These are phyloP conservation scores for Sycophaga agraensis DNA, from an alignment of 1,140 invertebrate genomes.

Conservation along the genomic window DNA sequence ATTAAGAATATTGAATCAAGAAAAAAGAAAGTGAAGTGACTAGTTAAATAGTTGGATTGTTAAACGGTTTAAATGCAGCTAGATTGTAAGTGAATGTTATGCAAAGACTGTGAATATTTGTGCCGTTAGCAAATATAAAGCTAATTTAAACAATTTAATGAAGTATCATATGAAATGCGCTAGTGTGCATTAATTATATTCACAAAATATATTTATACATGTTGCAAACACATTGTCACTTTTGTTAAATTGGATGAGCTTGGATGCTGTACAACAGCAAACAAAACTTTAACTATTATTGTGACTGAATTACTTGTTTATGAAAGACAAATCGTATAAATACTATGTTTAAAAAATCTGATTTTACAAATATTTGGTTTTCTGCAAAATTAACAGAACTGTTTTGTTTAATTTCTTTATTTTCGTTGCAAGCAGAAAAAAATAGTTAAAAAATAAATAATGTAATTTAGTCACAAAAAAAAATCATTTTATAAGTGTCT, in stretches of 20 bases:
- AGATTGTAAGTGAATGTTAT: constrained; percentile 1
- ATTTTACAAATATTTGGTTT: no score
- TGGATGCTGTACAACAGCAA: not conserved
- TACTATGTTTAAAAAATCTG: no score
- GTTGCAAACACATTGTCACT: not conserved
- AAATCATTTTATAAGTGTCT: constrained; percentile 22
- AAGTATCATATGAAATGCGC: not conserved
- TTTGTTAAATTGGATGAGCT: not conserved
- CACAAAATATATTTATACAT: not conserved
- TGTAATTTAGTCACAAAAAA: constrained; percentile 28
- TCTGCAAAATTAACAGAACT: no score
- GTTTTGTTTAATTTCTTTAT: no score
- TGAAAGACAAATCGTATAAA: not conserved
- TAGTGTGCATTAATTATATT: not conserved
- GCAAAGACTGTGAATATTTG: constrained; percentile 6
- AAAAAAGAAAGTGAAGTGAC: not conserved
- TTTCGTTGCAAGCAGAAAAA: no score
- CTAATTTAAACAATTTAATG: not conserved
- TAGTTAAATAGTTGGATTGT: constrained; percentile 3
- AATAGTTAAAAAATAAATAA: constrained; percentile 24
- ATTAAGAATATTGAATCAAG: not conserved
- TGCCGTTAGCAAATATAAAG: not conserved
- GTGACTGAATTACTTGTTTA: constrained; percentile 2
- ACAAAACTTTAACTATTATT: not conserved
- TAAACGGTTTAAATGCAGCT: not conserved